Evolutionary conservation across 2,888 invertebrate species (phyloP).

Genomic region (Deroplatys truncata): DNA sequence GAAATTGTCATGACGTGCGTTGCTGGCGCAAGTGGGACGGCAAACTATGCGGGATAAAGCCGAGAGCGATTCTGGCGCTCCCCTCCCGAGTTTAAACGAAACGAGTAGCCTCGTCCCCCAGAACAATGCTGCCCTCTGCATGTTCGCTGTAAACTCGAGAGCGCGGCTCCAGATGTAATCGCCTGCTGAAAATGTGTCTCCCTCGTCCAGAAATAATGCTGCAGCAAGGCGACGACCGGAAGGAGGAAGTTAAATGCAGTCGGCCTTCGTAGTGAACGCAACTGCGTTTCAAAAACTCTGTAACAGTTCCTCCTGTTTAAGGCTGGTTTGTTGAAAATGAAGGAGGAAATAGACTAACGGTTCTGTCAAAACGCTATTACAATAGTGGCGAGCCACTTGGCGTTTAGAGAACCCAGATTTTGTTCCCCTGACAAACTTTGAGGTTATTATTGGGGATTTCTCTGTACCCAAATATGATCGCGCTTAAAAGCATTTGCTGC

Average conservation of each 20-base stretch:
- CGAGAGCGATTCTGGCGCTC: constrained; percentile 1
- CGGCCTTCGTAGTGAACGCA: not conserved
- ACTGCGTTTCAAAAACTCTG: not conserved
- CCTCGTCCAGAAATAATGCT: not conserved
- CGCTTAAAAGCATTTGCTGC: too few species aligned
- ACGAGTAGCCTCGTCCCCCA: constrained; percentile 23
- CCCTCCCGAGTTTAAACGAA: constrained; percentile 28
- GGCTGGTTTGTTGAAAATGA: too few species aligned
- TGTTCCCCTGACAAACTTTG: too few species aligned
- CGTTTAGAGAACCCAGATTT: too few species aligned
- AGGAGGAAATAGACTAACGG: too few species aligned
- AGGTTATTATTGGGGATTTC: too few species aligned
- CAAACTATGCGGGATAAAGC: constrained; percentile 26
- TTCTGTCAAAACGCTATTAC: too few species aligned
- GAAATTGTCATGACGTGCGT: constrained; percentile 34
- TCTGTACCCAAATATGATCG: too few species aligned
- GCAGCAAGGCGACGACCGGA: not conserved
- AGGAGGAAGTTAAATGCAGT: not conserved
- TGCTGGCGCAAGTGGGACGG: constrained; percentile 26
- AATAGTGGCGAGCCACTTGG: too few species aligned
- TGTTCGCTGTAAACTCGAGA: not conserved
- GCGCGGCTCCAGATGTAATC: not conserved
- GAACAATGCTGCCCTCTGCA: constrained; percentile 8
- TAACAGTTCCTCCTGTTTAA: too few species aligned
- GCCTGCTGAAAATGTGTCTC: not conserved